phyloP scores from a whole-genome alignment of 2,888 invertebrate genomes.

The Tachina fera region DNA sequence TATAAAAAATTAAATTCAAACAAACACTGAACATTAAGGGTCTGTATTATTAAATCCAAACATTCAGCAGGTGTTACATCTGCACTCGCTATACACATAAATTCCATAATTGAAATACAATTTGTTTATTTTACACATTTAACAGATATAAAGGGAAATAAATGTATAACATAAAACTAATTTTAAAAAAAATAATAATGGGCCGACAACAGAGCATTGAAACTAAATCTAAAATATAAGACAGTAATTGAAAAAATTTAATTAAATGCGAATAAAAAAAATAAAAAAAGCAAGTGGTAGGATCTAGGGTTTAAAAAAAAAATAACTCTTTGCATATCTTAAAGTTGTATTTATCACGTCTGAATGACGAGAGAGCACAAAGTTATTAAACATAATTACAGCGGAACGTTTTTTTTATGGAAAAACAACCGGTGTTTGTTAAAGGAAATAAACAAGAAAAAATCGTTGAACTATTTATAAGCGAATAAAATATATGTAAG shows the following conservation, averaged over 20 bases:
- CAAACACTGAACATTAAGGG: neutral
- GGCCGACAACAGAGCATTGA: neutral
- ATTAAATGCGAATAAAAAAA: slow-evolving; percentile 13
- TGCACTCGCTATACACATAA: neutral
- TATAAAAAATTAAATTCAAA: neutral
- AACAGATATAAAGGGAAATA: neutral
- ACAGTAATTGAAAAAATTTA: slow-evolving; percentile 1
- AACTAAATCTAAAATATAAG: slow-evolving; percentile 1
- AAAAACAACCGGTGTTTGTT: neutral
- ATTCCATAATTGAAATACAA: slow-evolving; percentile 4
- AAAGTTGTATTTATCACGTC: neutral
- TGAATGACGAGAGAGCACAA: neutral
- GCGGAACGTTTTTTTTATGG: neutral
- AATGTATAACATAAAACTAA: slow-evolving; percentile 13
- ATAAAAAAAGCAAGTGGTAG: neutral
- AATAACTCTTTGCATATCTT: neutral
- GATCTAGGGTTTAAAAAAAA: neutral
- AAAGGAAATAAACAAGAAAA: neutral
- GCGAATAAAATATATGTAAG: no score
- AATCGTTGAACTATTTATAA: no score
- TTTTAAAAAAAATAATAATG: slow-evolving; percentile 15
- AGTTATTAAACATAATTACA: neutral
- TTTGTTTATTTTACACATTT: slow-evolving; percentile 31
- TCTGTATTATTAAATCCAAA: slow-evolving; percentile 29
- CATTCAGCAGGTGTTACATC: slow-evolving; percentile 43